Evolutionary conservation across 2,888 invertebrate species (phyloP).

Genomic region (Eubasilissa splendida): DNA sequence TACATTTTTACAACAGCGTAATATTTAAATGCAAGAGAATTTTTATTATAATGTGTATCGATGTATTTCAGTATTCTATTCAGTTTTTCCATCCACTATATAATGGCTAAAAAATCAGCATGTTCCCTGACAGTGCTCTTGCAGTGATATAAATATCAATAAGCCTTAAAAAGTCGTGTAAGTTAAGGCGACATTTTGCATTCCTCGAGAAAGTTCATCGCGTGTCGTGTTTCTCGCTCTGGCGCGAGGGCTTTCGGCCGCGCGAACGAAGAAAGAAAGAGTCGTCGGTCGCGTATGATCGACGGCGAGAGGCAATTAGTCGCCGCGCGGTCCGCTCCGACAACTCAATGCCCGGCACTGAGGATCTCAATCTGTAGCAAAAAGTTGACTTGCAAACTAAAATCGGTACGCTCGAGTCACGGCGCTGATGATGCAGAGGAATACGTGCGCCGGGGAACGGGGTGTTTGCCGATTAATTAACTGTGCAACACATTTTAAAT

Average conservation of each 20-base stretch:
- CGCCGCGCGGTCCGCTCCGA: constrained; percentile 39
- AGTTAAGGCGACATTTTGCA: constrained; percentile 20
- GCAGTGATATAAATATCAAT: neutral
- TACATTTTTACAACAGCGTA: too few relatives aligned
- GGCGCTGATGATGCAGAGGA: too few relatives aligned
- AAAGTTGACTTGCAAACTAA: neutral
- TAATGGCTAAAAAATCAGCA: too few relatives aligned
- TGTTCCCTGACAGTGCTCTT: neutral
- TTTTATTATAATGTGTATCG: too few relatives aligned
- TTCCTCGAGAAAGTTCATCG: constrained; percentile 6
- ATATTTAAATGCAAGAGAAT: too few relatives aligned
- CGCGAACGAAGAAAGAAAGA: constrained; percentile 11
- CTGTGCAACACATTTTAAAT: too few relatives aligned
- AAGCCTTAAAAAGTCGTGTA: constrained; percentile 2
- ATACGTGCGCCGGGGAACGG: too few relatives aligned
- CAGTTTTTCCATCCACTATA: too few relatives aligned
- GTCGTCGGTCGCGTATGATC: constrained; percentile 43
- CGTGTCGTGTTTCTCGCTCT: neutral
- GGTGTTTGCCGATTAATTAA: too few relatives aligned
- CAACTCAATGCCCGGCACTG: constrained; percentile 49
- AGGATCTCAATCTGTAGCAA: constrained; percentile 22
- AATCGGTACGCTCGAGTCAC: too few relatives aligned
- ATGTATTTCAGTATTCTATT: too few relatives aligned
- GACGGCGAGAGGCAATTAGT: constrained; percentile 54
- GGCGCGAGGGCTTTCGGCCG: neutral